A percentile compares a stretch with the other conserved stretches of the same genome.
These are phyloP conservation scores for Dermatemys mawii DNA, from an alignment of 2,113 vertebrate genomes.

Conservation along the genomic window DNA sequence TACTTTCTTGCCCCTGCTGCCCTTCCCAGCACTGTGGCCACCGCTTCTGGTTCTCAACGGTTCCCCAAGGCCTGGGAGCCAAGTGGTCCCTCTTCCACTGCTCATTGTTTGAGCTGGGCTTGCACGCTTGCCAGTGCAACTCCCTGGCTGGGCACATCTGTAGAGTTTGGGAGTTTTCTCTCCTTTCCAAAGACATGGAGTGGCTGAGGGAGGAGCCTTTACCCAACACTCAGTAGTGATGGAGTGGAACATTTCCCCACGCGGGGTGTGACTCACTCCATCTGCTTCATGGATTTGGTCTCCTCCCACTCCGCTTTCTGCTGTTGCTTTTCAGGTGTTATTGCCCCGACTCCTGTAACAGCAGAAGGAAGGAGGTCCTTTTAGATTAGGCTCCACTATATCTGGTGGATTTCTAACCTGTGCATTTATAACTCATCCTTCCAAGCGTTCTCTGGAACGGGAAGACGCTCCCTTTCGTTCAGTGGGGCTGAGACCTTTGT, in stretches of 20 bases:
- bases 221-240: neutral
- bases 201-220: neutral
- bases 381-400: neutral
- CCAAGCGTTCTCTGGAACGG: accelerated
- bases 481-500: neutral
- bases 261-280: accelerated
- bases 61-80: neutral
- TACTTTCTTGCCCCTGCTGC: neutral
- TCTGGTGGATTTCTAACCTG: accelerated
- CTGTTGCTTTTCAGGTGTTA: accelerated
- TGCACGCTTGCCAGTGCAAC: neutral
- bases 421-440: accelerated
- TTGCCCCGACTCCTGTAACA: accelerated
- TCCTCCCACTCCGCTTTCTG: neutral
- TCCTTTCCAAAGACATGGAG: neutral
- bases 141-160: neutral
- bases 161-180: neutral
- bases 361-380: neutral
- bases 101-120: neutral
- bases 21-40: neutral
- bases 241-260: neutral
- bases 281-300: accelerated
- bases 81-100: no score
- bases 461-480: accelerated
- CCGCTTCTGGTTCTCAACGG: neutral